These are phyloP conservation scores for Poecilia velifera DNA, from an alignment of 2,797 vertebrate genomes.

Conservation along the genomic window DNA sequence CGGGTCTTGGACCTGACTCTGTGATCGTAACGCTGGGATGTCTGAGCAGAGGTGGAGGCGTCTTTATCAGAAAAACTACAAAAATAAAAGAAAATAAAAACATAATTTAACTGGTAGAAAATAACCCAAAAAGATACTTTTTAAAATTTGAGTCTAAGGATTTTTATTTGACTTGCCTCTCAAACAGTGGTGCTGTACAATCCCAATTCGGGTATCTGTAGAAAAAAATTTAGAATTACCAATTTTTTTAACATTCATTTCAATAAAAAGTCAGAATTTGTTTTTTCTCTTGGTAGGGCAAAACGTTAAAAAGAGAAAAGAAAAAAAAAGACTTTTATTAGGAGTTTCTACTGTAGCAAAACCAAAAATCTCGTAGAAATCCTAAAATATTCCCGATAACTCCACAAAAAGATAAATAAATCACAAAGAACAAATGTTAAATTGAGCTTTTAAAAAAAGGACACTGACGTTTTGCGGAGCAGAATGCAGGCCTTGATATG, in stretches of 20 bases:
- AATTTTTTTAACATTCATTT: background rate
- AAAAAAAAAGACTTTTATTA: accelerated
- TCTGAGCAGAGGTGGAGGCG: background rate
- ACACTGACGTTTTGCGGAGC: constrained; percentile 86
- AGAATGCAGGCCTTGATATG: constrained; percentile 89
- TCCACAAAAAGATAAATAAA: background rate
- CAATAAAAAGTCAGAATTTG: background rate
- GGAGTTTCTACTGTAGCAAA: background rate
- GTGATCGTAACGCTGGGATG: constrained; percentile 9
- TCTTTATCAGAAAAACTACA: constrained; percentile 24
- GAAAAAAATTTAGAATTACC: background rate
- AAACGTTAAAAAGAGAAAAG: too few relatives aligned
- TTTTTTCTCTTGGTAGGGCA: too few relatives aligned
- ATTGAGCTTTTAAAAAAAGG: background rate
- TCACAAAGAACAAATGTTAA: background rate
- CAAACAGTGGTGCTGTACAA: constrained; percentile 74
- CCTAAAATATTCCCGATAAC: background rate
- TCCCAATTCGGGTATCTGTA: constrained; percentile 91
- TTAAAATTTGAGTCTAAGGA: background rate
- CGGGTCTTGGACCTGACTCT: constrained; percentile 6
- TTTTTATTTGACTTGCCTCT: constrained; percentile 71
- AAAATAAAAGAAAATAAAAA: background rate
- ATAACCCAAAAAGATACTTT: background rate
- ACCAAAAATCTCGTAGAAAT: background rate
- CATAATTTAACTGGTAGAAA: background rate